Evolutionary conservation across 2,888 invertebrate genomes (phyloP).

Genomic region (Lasioglossum villosulum): DNA sequence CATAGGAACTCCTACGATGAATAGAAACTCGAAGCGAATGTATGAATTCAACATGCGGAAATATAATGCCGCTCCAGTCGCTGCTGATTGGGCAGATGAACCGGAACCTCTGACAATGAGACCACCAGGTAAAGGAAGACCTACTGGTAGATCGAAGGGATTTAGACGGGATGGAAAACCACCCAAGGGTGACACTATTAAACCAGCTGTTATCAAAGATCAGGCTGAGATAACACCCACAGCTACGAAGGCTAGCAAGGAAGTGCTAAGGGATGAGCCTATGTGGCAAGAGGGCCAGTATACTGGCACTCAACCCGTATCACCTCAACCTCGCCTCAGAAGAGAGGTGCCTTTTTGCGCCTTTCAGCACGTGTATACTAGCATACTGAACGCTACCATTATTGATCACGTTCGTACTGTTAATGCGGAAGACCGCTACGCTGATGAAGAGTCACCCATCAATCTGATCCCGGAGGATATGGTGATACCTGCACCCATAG

Average conservation of each 20-base stretch:
- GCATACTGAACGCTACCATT: slow-evolving; percentile 29
- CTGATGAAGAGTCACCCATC: slow-evolving; percentile 30
- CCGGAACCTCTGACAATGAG: neutral
- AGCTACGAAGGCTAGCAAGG: neutral
- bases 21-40: neutral
- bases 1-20: neutral
- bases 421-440: slow-evolving; percentile 42
- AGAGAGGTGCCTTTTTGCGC: slow-evolving; percentile 39
- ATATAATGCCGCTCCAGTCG: neutral
- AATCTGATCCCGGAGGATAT: slow-evolving; percentile 27
- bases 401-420: slow-evolving; percentile 34
- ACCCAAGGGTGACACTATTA: too few species aligned
- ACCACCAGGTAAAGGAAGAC: neutral
- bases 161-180: neutral
- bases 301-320: neutral
- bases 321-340: slow-evolving; percentile 29
- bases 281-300: neutral
- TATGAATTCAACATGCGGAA: neutral
- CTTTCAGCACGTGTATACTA: slow-evolving; percentile 37
- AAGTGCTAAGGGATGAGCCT: neutral
- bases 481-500: slow-evolving; percentile 25
- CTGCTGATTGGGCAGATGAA: neutral
- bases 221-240: neutral
- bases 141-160: neutral
- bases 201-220: neutral